Base-by-base conservation (phyloP, 2,113 vertebrate species). In the Forbesichthys agassizii region DNA sequence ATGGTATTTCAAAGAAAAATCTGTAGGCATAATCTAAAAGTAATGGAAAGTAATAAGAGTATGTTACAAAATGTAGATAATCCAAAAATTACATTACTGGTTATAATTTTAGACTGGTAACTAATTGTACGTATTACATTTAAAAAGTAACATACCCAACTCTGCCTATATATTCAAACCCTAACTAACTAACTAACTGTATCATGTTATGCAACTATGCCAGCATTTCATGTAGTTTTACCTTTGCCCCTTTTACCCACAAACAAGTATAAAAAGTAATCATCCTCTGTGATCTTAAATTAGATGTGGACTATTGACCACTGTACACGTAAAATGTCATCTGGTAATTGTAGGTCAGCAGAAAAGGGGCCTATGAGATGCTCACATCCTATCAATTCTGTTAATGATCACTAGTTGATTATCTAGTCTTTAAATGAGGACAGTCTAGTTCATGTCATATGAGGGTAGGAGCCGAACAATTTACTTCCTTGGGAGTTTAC, bases 221-320 rank as follows among this genome's bases (percentile, higher is more conserved):
- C 36, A 27, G 27, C 27, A 2, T 46, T 64, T 11, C 20, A 64
- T 66, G 61, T 12, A 42, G 75, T 78, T 78, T 33, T 33, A 77
- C 13, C 82, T 88, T 88, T 83, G 49, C 51, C 71, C 75, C 2
- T 48, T 68, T 10, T 60, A 12, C 5, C 14, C 53, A 11, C 47
- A 33, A 20, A 49, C 33, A 66, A 81, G 60, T 47, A 53, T 57
- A 71, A 63, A 27, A 47, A 59, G 9, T 51, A 42, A 3, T 14
- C 52, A 33, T 9, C 68, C 36, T 14, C 27, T 2, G 11, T 33
- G n/a, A 18, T 33, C 49, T 49, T 9, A 33, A 42, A 42, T 42
- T 6, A 42, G 36, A 42, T 58, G 42, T 78, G 86, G 64, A 83
- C 89, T 88, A 66, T 86, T 82, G 77, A 84, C 85, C 54, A 27